phyloP scores from a whole-genome alignment of 2,888 invertebrate genomes.

The Euzophera pinguis region DNA sequence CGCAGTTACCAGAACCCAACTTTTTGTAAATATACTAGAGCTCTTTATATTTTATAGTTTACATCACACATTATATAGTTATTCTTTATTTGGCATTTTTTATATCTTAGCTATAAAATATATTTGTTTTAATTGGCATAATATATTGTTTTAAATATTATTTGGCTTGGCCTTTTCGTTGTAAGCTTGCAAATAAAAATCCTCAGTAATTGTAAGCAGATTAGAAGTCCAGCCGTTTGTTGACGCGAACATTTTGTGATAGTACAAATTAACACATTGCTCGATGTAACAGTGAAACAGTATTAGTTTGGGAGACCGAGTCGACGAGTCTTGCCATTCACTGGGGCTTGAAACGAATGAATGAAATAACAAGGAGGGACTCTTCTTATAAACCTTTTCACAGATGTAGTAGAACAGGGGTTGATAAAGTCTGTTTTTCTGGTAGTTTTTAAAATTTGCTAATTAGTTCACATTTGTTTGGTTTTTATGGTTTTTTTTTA shows the following conservation, averaged over 20 bases:
- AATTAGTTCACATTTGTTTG: no score
- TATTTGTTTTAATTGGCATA: conserved; percentile 51
- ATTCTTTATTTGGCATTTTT: conserved; percentile 49
- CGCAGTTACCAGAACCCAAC: conserved; percentile 48
- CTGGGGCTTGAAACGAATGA: conserved; percentile 13
- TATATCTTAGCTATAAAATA: conserved; percentile 45
- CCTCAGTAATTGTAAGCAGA: conserved; percentile 21
- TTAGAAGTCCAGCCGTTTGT: conserved; percentile 20
- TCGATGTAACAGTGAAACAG: conserved; percentile 50
- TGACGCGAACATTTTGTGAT: conserved; percentile 55
- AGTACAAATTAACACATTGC: conserved; percentile 67
- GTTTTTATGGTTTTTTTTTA: no score
- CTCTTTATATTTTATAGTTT: conserved; percentile 50
- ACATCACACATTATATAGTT: conserved; percentile 50
- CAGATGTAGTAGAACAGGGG: no score
- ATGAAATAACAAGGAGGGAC: conserved; percentile 1
- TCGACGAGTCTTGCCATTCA: conserved; percentile 39
- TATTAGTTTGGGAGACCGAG: conserved; percentile 43
- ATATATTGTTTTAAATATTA: conserved; percentile 43
- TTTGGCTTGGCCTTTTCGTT: conserved; percentile 57
- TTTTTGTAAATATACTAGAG: conserved; percentile 62
- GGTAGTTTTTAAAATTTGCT: no score
- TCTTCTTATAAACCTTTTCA: background rate
- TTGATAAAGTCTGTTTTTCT: no score
- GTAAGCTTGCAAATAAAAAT: conserved; percentile 37